These are phyloP conservation scores for Brachylomia viminalis DNA, from an alignment of 2,888 invertebrate genomes.

Conservation along the genomic window DNA sequence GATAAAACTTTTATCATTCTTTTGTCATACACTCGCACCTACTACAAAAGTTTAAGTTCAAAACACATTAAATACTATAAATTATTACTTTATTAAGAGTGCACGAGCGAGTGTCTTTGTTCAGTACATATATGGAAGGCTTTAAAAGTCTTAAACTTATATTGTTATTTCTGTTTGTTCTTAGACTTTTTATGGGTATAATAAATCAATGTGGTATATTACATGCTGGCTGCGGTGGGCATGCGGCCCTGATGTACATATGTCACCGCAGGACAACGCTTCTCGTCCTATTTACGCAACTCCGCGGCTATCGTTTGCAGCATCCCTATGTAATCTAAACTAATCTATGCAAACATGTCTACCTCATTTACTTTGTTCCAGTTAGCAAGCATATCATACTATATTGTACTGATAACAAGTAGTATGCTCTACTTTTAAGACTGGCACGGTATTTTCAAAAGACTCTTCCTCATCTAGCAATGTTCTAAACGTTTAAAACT, in stretches of 20 bases:
- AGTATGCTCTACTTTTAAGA: conserved; percentile 44
- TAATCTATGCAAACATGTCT: conserved; percentile 73
- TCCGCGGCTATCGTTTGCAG: conserved; percentile 73
- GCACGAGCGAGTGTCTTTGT: conserved; percentile 57
- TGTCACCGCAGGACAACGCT: conserved; percentile 72
- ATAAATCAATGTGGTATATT: conserved; percentile 71
- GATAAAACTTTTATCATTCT: conserved; percentile 55
- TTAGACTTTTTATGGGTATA: conserved; percentile 68
- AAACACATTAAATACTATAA: conserved; percentile 55
- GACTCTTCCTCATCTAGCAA: conserved; percentile 18
- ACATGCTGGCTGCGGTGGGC: conserved; percentile 61
- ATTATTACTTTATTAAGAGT: conserved; percentile 53
- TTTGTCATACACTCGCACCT: conserved; percentile 39
- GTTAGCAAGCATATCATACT: conserved; percentile 72
- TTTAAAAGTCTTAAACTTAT: conserved; percentile 59
- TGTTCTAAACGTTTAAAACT: conserved; percentile 25
- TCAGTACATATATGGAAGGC: conserved; percentile 44
- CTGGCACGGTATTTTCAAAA: conserved; percentile 45
- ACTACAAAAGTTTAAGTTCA: conserved; percentile 53
- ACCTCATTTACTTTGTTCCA: conserved; percentile 69
- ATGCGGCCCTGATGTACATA: conserved; percentile 64
- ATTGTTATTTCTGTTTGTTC: conserved; percentile 63
- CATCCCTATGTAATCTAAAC: conserved; percentile 75
- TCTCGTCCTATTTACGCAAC: conserved; percentile 81
- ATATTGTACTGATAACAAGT: conserved; percentile 73